Evolutionary conservation across 2,797 vertebrate genomes (phyloP).

Genomic region (Danio tinwini): DNA sequence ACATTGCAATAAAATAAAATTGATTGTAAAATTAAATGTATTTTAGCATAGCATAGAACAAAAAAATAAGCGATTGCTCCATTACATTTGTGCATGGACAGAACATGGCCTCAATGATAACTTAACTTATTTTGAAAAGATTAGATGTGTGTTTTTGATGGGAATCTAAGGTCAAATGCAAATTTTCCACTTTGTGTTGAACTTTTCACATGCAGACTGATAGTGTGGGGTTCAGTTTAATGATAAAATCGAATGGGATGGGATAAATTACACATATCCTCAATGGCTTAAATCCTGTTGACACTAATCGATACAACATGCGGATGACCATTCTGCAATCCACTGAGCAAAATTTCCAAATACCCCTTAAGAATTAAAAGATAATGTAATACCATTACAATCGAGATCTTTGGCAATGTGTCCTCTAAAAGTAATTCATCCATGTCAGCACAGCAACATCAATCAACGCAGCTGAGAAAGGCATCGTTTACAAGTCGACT

Average conservation of each 20-base stretch:
- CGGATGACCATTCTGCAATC: constrained; percentile 18
- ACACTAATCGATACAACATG: constrained; percentile 25
- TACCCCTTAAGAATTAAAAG: constrained; percentile 40
- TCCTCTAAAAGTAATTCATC: constrained; percentile 58
- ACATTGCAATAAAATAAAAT: too few relatives aligned
- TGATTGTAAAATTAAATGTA: too few relatives aligned
- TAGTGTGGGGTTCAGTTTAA: constrained; percentile 4
- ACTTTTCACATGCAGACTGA: constrained; percentile 6
- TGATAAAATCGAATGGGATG: constrained; percentile 26
- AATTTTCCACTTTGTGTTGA: not conserved
- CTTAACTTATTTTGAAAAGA: constrained; percentile 1
- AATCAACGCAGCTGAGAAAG: constrained; percentile 51
- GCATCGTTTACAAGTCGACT: constrained; percentile 39
- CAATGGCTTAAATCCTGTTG: constrained; percentile 27
- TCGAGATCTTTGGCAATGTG: constrained; percentile 55
- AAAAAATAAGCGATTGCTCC: too few relatives aligned
- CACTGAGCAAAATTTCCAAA: constrained; percentile 4
- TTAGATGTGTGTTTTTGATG: not conserved
- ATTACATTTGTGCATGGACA: too few relatives aligned
- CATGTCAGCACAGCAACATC: constrained; percentile 42
- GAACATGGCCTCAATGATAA: too few relatives aligned
- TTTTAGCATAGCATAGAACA: too few relatives aligned
- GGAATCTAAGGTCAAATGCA: constrained; percentile 6
- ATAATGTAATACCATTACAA: constrained; percentile 54
- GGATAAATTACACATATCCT: constrained; percentile 17